phyloP scores from a whole-genome alignment of 2,888 invertebrate species.

The Cerastis rubricosa region DNA sequence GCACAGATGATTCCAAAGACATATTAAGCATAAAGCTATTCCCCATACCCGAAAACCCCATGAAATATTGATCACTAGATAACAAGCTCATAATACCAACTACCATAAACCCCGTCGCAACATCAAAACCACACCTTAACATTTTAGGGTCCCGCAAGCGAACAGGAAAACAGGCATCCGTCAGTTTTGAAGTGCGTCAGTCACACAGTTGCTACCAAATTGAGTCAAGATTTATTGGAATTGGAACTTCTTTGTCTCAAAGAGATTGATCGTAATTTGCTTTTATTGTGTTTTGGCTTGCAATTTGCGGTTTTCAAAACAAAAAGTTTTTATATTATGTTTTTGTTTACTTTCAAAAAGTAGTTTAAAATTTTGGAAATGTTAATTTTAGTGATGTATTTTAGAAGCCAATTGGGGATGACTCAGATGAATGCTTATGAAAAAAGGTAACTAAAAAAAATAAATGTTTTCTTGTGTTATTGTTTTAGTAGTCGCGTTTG shows the following conservation, averaged over 20 bases:
- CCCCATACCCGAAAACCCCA: background rate
- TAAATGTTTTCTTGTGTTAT: no score
- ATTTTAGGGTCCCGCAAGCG: slow-evolving; percentile 39
- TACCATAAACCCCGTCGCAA: slow-evolving; percentile 6
- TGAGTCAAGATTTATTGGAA: slow-evolving; percentile 59
- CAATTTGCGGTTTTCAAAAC: slow-evolving; percentile 19
- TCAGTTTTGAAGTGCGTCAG: slow-evolving; percentile 54
- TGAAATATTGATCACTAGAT: background rate
- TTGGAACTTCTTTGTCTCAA: slow-evolving; percentile 38
- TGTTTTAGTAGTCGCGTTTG: no score
- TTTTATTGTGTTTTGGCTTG: slow-evolving; percentile 33
- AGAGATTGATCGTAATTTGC: slow-evolving; percentile 27
- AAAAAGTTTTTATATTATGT: slow-evolving; percentile 4
- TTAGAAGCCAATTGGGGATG: background rate
- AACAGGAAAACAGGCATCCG: slow-evolving; percentile 44
- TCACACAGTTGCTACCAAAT: slow-evolving; percentile 48
- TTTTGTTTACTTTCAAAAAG: background rate
- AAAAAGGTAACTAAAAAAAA: no score
- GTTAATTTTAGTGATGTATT: no score
- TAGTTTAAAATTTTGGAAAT: background rate
- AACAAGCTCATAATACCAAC: background rate
- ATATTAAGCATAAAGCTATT: background rate
- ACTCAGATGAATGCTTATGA: no score
- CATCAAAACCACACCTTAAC: slow-evolving; percentile 51
- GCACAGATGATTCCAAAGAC: background rate